Percentiles rank a stretch among this genome's conserved stretches.
Conservation (phyloP, 2,888 invertebrate genomes). For the Amphipyra tragopoginis region DNA sequence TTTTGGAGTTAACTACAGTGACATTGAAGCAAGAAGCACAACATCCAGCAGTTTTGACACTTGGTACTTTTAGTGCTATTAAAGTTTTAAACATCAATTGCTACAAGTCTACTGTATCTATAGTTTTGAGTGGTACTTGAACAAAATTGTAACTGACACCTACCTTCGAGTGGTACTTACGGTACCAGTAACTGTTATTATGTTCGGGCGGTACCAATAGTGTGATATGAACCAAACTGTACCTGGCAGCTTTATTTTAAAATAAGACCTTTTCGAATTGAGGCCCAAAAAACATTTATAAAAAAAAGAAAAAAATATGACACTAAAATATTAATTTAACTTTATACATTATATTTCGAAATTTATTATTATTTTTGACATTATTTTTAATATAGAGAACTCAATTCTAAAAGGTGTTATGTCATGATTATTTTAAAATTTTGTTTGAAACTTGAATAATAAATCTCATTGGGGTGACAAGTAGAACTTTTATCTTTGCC, state of each 20-base stretch:
- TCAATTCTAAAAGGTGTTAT: constrained; percentile 2
- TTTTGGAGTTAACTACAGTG: too few species aligned
- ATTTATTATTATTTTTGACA: neutral
- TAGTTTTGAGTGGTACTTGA: neutral
- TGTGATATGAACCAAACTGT: neutral
- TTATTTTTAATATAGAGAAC: neutral
- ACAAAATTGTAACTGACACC: too few species aligned
- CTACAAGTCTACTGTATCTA: too few species aligned
- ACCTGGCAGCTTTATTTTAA: constrained; percentile 15
- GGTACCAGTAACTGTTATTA: neutral
- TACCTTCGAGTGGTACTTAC: neutral
- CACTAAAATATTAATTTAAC: neutral
- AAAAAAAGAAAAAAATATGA: too few species aligned
- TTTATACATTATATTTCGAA: neutral
- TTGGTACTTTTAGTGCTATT: too few species aligned
- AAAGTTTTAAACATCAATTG: too few species aligned
- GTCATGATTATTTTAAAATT: neutral
- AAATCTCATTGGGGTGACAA: constrained; percentile 20
- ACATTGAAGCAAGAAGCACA: too few species aligned
- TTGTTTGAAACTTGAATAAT: constrained; percentile 11
- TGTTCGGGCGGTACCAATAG: constrained; percentile 5
- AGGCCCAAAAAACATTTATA: too few species aligned
- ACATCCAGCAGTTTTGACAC: too few species aligned
- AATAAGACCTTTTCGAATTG: constrained; percentile 7
- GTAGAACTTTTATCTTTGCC: constrained; percentile 11